Percentiles rank a stretch among this genome's conserved stretches.
These are phyloP conservation scores for Onthophagus sagittarius DNA, from an alignment of 2,888 invertebrate genomes.

Conservation along the genomic window DNA sequence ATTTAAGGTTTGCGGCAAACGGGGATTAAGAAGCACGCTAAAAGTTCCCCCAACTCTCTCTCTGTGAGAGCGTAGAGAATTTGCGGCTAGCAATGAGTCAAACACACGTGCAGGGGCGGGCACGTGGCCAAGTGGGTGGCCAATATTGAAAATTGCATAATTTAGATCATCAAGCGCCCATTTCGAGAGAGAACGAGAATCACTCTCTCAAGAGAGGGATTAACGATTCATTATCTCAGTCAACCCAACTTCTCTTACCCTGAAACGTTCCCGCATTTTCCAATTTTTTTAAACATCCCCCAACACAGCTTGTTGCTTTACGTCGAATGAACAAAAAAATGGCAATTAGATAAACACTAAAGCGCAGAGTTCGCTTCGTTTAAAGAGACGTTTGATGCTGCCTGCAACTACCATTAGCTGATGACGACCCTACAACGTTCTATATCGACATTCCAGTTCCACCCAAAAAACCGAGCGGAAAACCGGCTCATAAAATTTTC, in stretches of 20 bases:
- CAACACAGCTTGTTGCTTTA: not conserved
- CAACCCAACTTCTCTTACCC: not conserved
- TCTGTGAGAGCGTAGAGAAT: slow-evolving; percentile 36
- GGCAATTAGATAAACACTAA: not conserved
- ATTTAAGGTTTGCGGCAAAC: slow-evolving; percentile 4
- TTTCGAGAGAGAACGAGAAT: slow-evolving; percentile 30
- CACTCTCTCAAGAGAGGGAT: slow-evolving; percentile 37
- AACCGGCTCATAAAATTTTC: slow-evolving; percentile 1
- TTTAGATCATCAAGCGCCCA: slow-evolving; percentile 48
- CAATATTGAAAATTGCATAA: slow-evolving; percentile 54
- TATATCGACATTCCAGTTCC: slow-evolving; percentile 29
- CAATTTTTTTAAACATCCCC: not conserved
- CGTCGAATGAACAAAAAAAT: not conserved
- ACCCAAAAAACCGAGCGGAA: slow-evolving; percentile 24
- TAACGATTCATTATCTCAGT: slow-evolving; percentile 43
- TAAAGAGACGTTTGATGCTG: not conserved
- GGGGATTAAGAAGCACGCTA: slow-evolving; percentile 14
- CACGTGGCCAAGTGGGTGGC: slow-evolving; percentile 53
- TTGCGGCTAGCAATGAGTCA: slow-evolving; percentile 51
- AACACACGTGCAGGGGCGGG: slow-evolving; percentile 52
- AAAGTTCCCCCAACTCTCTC: slow-evolving; percentile 14
- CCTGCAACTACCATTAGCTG: slow-evolving; percentile 32
- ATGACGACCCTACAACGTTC: slow-evolving; percentile 31
- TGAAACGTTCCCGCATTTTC: not conserved
- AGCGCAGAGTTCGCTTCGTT: not conserved